A percentile compares a stretch with the other conserved stretches of the same genome.
Evolutionary conservation across 2,888 invertebrate genomes (phyloP).

Genomic region (Eucera pruinosa): DNA sequence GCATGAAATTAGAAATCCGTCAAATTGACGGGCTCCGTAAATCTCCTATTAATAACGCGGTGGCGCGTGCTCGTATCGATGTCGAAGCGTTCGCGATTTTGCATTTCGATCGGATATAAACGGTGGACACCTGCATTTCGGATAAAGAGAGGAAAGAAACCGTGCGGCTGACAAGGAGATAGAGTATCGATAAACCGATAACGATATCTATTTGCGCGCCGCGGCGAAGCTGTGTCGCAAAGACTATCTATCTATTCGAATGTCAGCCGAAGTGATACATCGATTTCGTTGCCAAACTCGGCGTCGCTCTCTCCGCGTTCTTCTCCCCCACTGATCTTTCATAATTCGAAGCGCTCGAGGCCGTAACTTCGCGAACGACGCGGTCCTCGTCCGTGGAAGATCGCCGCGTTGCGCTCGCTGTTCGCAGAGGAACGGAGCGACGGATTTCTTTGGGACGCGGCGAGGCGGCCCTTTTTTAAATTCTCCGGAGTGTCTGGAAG

Average conservation of each 20-base stretch:
- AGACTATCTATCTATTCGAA: too few relatives aligned
- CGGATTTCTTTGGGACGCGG: conserved; percentile 46
- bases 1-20: too few relatives aligned
- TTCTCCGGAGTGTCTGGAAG: conserved; percentile 42
- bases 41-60: too few relatives aligned
- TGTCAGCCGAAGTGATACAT: too few relatives aligned
- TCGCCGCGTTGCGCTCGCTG: conserved; percentile 22
- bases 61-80: conserved; percentile 18
- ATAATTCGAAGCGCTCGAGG: neutral
- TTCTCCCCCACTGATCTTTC: conserved; percentile 17
- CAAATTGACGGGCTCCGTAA: too few relatives aligned
- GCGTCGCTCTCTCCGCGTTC: neutral
- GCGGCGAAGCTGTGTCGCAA: neutral
- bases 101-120: conserved; percentile 8
- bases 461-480: conserved; percentile 56
- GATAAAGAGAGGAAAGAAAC: conserved; percentile 13
- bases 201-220: conserved; percentile 5
- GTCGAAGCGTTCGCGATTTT: conserved; percentile 22
- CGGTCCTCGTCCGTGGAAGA: conserved; percentile 30
- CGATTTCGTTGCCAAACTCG: conserved; percentile 26
- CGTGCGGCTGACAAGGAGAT: conserved; percentile 26
- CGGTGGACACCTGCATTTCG: conserved; percentile 22
- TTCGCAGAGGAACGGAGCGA: conserved; percentile 46
- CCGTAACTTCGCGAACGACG: neutral
- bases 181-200: conserved; percentile 54